Percentiles rank a stretch among this genome's conserved stretches.
Evolutionary conservation across 2,113 vertebrate species (phyloP).

Genomic region (Clarias magur): DNA sequence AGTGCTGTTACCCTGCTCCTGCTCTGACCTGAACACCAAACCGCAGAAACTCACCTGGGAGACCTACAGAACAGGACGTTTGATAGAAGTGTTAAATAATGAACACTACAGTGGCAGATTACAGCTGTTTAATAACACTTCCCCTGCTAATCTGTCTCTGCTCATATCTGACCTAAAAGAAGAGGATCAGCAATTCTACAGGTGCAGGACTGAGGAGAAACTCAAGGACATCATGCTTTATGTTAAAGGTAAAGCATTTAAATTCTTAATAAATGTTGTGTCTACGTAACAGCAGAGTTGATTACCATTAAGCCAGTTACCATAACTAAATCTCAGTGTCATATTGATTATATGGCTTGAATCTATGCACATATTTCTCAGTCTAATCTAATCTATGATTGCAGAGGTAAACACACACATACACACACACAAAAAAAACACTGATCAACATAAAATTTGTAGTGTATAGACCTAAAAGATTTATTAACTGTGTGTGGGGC

Average conservation of each 20-base stretch:
- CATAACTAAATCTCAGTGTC: background rate
- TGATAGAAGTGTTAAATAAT: background rate
- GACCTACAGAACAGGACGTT: rapidly evolving
- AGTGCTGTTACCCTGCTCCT: slow-evolving; percentile 3
- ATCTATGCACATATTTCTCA: too few relatives aligned
- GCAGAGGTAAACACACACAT: too few relatives aligned
- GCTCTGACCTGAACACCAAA: background rate
- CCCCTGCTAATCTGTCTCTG: too few relatives aligned
- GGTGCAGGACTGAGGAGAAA: background rate
- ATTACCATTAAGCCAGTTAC: too few relatives aligned
- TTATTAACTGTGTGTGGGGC: too few relatives aligned
- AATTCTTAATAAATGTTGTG: background rate
- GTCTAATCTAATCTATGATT: too few relatives aligned
- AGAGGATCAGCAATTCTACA: background rate
- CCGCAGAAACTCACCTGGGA: background rate
- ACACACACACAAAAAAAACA: too few relatives aligned
- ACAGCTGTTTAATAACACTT: slow-evolving; percentile 5
- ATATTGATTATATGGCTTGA: too few relatives aligned
- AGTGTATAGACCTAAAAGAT: too few relatives aligned
- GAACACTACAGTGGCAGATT: slow-evolving; percentile 7
- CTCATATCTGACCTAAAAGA: slow-evolving; percentile 15
- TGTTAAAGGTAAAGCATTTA: slow-evolving; percentile 2
- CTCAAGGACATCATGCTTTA: background rate
- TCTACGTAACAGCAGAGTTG: background rate
- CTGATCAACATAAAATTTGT: too few relatives aligned